Conservation (phyloP, 2,797 vertebrate species). For the Tapera naevia region DNA sequence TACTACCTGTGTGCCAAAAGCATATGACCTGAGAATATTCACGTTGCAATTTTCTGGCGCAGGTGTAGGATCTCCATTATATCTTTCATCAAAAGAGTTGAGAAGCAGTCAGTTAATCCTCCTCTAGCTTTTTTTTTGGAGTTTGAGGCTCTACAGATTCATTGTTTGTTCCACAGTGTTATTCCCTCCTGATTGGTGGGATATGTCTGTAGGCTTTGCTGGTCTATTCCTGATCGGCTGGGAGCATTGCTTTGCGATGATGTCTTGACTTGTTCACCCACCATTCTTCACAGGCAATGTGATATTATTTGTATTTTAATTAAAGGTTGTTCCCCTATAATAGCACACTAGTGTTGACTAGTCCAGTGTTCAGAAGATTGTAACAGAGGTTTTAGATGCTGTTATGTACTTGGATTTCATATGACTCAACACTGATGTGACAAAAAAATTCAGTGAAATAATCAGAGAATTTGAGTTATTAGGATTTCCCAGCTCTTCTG, state of each 20-base stretch:
- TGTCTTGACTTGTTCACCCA: background rate
- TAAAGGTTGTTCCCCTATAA: background rate
- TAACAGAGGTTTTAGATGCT: background rate
- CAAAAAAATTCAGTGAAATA: background rate
- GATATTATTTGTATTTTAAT: background rate
- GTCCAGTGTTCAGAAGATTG: background rate
- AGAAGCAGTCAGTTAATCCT: background rate
- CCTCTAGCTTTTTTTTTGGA: background rate
- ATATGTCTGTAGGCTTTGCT: background rate
- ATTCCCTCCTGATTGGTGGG: background rate
- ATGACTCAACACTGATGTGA: background rate
- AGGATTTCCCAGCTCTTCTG: background rate
- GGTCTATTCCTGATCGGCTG: background rate
- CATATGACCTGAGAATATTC: background rate
- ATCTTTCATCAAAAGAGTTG: background rate
- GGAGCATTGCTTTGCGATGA: background rate
- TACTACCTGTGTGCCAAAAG: background rate
- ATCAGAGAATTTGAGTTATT: background rate
- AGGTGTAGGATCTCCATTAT: background rate
- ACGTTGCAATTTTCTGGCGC: background rate
- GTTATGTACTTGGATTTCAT: background rate
- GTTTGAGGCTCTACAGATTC: background rate
- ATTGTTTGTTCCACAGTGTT: background rate
- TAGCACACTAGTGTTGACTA: background rate
- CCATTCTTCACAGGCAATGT: background rate